phyloP scores from a whole-genome alignment of 1,140 invertebrate species.

The Diabrotica virgifera region DNA sequence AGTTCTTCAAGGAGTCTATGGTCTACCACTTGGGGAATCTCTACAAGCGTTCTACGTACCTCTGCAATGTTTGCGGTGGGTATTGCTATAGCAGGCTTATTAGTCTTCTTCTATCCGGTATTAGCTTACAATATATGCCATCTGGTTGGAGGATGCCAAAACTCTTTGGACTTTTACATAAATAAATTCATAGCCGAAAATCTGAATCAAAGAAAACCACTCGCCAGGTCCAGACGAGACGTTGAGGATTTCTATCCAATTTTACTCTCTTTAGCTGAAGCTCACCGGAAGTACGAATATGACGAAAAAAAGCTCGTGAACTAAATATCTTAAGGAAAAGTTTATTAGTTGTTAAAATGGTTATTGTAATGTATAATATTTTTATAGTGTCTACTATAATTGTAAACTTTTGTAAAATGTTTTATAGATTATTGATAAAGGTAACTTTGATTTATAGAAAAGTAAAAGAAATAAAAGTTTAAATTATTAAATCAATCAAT shows the following conservation, averaged over 20 bases:
- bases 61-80: conserved; percentile 32
- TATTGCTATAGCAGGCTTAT: conserved; percentile 29
- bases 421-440: too few relatives aligned
- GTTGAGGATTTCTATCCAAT: conserved; percentile 8
- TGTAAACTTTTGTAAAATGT: too few relatives aligned
- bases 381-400: too few relatives aligned
- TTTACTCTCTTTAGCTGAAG: conserved; percentile 1
- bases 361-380: too few relatives aligned
- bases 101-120: conserved; percentile 30
- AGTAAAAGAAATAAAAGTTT: too few relatives aligned
- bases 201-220: not conserved
- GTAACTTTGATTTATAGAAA: too few relatives aligned
- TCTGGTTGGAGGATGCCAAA: conserved; percentile 38
- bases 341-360: too few relatives aligned
- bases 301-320: not conserved
- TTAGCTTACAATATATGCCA: conserved; percentile 42
- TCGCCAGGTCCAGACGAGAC: not conserved
- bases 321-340: too few relatives aligned
- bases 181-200: conserved; percentile 22
- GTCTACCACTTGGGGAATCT: too few relatives aligned
- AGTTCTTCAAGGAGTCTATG: too few relatives aligned
- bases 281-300: conserved; percentile 5
- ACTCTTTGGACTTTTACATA: conserved; percentile 34
- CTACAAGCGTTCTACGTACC: not conserved
- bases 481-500: too few relatives aligned